Base-by-base conservation (phyloP, 2,797 vertebrate genomes). In the Chiroxiphia lanceolata region DNA sequence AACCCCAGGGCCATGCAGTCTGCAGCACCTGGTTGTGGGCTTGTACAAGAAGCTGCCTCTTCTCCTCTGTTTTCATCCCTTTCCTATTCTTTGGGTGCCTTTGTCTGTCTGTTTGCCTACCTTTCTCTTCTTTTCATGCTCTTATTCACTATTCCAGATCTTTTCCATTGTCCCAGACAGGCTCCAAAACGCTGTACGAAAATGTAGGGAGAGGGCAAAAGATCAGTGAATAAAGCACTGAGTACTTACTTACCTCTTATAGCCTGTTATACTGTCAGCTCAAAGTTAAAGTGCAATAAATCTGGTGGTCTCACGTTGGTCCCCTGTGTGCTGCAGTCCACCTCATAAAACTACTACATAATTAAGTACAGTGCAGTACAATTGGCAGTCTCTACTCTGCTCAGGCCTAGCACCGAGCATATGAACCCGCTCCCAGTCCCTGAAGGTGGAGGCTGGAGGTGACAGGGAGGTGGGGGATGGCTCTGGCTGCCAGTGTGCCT, bases 311-410 rank as follows among this genome's bases (percentile, higher is more conserved):
- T 97, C 91, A 51, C 11, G 36, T 93, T 84, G 94, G 95, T 92
- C 95, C 93, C 95, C 50, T 8, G 93, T 94, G 94, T 76, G 94
- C 87, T 86, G 72, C 68, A 95, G 67, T 90, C 93, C 90, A 96
- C 96, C 96, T 97, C 96, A 93, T 97, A 97, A 97, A 97, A 97
- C 96, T 93, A 94, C 96, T 93, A 95, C 95, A 96, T 97, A 96
- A 97, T 97, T 96, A 97, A 98, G 79, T 72, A 91, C 93, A 93
- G 95, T 85, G 84, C 85, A 88, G 90, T 51, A 95, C 91, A 93
- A 91, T 96, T 94, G 94, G 97, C 94, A 90, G 86, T 76, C 85
- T 87, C 87, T 94, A 87, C 95, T 93, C 92, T 88, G 90, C 50
- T 65, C 93, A 93, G 93, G 87, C 91, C 88, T 48, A 94, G 90